These are phyloP conservation scores for Hydrophis major DNA, from an alignment of 2,797 vertebrate genomes.

Conservation along the genomic window DNA sequence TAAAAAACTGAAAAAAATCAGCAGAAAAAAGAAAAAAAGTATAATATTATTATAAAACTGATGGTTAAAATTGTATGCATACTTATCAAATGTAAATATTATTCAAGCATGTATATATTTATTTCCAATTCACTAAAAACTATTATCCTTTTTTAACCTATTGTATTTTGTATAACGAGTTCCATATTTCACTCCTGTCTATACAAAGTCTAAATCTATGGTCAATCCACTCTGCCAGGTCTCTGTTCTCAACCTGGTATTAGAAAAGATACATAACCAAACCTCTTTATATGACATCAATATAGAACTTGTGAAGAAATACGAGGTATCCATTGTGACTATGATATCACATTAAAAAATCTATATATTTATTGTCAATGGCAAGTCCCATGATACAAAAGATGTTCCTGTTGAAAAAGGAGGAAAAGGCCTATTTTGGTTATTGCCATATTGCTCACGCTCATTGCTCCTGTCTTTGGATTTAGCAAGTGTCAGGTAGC, in stretches of 20 bases:
- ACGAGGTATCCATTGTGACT: background rate
- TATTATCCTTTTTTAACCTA: background rate
- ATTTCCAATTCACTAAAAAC: too few relatives aligned
- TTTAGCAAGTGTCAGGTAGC: background rate
- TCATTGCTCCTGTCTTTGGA: background rate
- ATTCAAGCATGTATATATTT: background rate
- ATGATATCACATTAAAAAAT: background rate
- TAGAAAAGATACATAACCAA: background rate
- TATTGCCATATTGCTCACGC: background rate
- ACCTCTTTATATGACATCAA: background rate
- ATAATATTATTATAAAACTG: background rate
- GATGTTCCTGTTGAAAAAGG: background rate
- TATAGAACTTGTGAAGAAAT: background rate
- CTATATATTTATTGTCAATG: background rate
- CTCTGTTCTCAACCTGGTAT: background rate
- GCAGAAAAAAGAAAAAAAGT: too few relatives aligned
- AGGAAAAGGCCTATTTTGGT: slow-evolving; percentile 15
- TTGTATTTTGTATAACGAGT: background rate
- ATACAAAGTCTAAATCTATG: background rate
- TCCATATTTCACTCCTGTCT: background rate
- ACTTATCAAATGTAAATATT: background rate
- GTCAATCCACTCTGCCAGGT: background rate
- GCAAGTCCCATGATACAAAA: background rate
- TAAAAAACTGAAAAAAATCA: too few relatives aligned
- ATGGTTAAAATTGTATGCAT: background rate